These are phyloP conservation scores for Cettia cetti DNA, from an alignment of 2,113 vertebrate species.

Conservation along the genomic window DNA sequence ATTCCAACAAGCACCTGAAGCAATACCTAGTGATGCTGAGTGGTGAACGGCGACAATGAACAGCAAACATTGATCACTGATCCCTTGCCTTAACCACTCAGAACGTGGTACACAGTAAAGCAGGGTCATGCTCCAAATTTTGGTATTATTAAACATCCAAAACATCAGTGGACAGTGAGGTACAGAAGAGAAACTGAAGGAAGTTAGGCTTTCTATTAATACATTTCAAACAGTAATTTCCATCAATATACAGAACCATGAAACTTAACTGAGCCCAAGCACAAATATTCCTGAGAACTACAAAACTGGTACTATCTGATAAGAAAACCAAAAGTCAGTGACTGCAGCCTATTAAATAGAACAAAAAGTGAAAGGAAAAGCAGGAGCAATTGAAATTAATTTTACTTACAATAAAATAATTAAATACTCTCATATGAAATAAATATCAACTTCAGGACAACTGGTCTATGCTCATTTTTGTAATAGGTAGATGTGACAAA, in stretches of 20 bases:
- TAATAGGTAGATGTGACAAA: neutral
- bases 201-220: neutral
- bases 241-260: neutral
- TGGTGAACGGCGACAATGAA: fast-evolving
- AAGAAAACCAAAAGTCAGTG: neutral
- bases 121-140: neutral
- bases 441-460: neutral
- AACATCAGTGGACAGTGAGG: neutral
- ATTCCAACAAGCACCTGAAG: neutral
- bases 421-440: neutral
- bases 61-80: neutral
- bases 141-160: neutral
- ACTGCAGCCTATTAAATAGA: neutral
- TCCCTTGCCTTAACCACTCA: neutral
- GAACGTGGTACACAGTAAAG: neutral
- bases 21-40: neutral
- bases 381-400: neutral
- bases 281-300: neutral
- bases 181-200: neutral
- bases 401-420: neutral
- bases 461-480: neutral
- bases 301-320: neutral
- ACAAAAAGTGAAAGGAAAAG: constrained; percentile 14
- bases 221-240: neutral
- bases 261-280: neutral